phyloP scores from a whole-genome alignment of 2,888 invertebrate species.

The Nomada ruficornis region DNA sequence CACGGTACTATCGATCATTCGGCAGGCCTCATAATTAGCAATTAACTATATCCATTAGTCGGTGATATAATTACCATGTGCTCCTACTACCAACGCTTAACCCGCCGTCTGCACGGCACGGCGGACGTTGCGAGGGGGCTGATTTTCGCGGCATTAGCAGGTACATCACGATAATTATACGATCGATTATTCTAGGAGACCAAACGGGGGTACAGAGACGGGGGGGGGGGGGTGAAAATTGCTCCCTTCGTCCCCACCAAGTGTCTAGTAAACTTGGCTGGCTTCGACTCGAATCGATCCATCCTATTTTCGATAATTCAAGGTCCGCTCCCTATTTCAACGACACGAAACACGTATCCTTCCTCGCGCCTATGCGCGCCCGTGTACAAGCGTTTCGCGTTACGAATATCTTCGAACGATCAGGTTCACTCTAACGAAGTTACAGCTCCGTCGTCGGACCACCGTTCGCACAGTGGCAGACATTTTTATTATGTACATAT shows the following conservation, averaged over 20 bases:
- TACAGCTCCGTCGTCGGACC: too few species aligned
- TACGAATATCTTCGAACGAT: background rate
- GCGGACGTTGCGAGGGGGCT: conserved; percentile 72
- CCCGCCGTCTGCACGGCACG: conserved; percentile 74
- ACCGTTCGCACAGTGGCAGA: too few species aligned
- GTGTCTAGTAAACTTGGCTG: conserved; percentile 66
- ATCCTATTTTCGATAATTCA: conserved; percentile 73
- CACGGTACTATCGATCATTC: conserved; percentile 83
- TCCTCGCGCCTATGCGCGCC: background rate
- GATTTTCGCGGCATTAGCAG: conserved; percentile 79
- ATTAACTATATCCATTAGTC: conserved; percentile 85
- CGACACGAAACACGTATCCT: background rate
- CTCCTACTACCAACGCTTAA: conserved; percentile 79
- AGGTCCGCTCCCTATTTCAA: conserved; percentile 54
- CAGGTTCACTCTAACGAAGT: too few species aligned
- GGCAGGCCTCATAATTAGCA: conserved; percentile 84
- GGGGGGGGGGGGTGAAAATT: conserved; percentile 62
- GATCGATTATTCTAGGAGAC: conserved; percentile 79
- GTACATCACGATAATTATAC: conserved; percentile 81
- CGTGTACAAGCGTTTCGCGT: background rate
- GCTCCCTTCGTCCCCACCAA: conserved; percentile 62
- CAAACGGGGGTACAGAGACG: conserved; percentile 44
- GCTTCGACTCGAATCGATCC: conserved; percentile 72
- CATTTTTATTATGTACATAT: too few species aligned
- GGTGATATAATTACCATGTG: conserved; percentile 84